Evolutionary conservation across 2,797 vertebrate species (phyloP).

Genomic region (Danio jaintianensis): DNA sequence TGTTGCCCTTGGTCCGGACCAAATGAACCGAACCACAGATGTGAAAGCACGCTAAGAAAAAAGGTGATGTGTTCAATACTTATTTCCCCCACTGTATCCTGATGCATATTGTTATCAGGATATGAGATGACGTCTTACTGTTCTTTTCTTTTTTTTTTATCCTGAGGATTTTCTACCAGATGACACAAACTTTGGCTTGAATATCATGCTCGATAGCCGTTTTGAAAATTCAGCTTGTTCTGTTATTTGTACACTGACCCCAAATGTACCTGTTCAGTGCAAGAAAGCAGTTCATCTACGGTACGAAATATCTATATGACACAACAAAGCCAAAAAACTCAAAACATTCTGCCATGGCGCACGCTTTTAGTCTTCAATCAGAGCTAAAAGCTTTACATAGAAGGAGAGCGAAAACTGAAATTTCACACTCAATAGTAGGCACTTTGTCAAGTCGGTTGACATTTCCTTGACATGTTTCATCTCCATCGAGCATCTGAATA

Average conservation of each 20-base stretch:
- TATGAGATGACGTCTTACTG: no score
- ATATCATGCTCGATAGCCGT: neutral
- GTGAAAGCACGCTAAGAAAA: no score
- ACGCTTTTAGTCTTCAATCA: slow-evolving; percentile 11
- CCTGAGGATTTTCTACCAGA: neutral
- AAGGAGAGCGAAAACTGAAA: slow-evolving; percentile 17
- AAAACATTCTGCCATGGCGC: neutral
- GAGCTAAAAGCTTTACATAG: slow-evolving; percentile 31
- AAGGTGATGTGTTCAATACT: no score
- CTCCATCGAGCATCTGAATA: slow-evolving; percentile 35
- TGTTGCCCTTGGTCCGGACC: no score
- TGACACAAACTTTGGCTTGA: neutral
- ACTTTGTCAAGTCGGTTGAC: slow-evolving; percentile 30
- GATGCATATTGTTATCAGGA: no score
- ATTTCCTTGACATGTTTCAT: slow-evolving; percentile 39
- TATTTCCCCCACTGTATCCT: no score
- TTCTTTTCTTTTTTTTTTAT: neutral
- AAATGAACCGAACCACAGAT: no score
- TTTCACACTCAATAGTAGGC: slow-evolving; percentile 28
- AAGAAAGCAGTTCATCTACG: neutral
- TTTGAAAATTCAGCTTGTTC: neutral
- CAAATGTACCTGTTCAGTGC: neutral
- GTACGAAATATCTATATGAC: slow-evolving; percentile 9
- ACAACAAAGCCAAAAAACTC: neutral
- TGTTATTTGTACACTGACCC: neutral